These are phyloP conservation scores for Trichonephila clavipes DNA, from an alignment of 1,140 invertebrate species.

Conservation along the genomic window DNA sequence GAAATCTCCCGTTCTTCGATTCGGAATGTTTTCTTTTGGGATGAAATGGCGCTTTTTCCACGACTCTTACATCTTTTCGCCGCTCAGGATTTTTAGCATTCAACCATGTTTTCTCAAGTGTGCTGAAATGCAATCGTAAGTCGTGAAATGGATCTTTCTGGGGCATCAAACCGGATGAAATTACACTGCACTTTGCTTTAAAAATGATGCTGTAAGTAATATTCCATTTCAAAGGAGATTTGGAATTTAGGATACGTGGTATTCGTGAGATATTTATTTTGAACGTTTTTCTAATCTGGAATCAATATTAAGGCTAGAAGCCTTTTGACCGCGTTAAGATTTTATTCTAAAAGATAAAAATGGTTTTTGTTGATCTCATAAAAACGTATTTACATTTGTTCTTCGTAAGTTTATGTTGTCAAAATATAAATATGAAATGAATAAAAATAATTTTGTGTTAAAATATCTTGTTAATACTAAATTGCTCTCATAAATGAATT, in stretches of 20 bases:
- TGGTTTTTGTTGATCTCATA: too few relatives aligned
- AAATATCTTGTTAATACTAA: too few relatives aligned
- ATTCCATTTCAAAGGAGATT: constrained; percentile 14
- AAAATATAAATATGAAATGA: too few relatives aligned
- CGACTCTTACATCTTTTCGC: not conserved
- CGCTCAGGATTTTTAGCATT: constrained; percentile 16
- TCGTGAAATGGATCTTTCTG: constrained; percentile 25
- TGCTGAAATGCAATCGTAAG: constrained; percentile 28
- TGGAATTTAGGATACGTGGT: not conserved
- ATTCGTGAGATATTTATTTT: not conserved
- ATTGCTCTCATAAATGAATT: too few relatives aligned
- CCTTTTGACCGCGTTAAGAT: too few relatives aligned
- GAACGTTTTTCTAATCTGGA: not conserved
- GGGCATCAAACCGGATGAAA: constrained; percentile 29
- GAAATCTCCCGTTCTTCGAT: not conserved
- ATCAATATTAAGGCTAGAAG: not conserved
- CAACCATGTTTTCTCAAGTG: constrained; percentile 46
- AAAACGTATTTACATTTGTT: too few relatives aligned
- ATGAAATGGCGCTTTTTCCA: constrained; percentile 24
- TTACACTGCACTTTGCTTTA: constrained; percentile 35
- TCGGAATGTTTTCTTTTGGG: constrained; percentile 49
- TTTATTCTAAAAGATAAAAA: too few relatives aligned
- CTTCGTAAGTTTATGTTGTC: too few relatives aligned
- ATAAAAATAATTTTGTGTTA: too few relatives aligned
- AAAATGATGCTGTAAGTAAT: constrained; percentile 23